These are phyloP conservation scores for Hyppa rectilinea DNA, from an alignment of 2,888 invertebrate genomes.

Conservation along the genomic window DNA sequence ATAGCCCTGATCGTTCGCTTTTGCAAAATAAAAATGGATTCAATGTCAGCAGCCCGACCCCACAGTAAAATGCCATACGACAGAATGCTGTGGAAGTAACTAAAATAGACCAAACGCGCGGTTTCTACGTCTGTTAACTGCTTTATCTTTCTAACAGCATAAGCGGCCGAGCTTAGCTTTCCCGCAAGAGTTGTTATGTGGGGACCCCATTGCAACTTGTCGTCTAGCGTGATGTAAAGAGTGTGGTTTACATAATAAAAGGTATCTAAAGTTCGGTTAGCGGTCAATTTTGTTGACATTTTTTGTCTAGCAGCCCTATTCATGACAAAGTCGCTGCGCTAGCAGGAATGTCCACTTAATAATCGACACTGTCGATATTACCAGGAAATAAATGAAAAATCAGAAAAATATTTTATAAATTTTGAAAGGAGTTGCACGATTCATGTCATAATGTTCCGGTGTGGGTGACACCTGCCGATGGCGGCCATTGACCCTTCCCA, in stretches of 20 bases:
- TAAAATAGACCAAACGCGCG: too few relatives aligned
- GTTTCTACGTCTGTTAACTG: too few relatives aligned
- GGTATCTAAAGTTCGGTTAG: not conserved
- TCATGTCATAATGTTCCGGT: slow-evolving; percentile 60
- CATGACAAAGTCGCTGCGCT: not conserved
- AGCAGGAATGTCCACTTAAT: slow-evolving; percentile 2
- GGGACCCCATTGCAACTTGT: too few relatives aligned
- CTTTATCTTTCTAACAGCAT: too few relatives aligned
- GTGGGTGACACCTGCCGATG: slow-evolving; percentile 59
- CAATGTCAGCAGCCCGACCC: too few relatives aligned
- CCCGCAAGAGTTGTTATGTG: too few relatives aligned
- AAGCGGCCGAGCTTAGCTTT: too few relatives aligned
- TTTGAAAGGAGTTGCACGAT: slow-evolving; percentile 56
- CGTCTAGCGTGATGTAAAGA: too few relatives aligned
- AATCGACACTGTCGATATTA: slow-evolving; percentile 15
- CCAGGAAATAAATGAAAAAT: slow-evolving; percentile 41
- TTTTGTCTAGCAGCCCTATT: not conserved
- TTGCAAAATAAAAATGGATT: too few relatives aligned
- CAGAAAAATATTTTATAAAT: slow-evolving; percentile 51
- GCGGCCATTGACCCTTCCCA: slow-evolving; percentile 52
- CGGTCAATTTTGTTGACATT: not conserved
- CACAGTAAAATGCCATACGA: too few relatives aligned
- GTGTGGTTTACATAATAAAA: not conserved
- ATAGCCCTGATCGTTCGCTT: too few relatives aligned
- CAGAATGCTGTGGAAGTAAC: too few relatives aligned